phyloP scores from a whole-genome alignment of 2,888 invertebrate species.

The Synanthedon tipuliformis region DNA sequence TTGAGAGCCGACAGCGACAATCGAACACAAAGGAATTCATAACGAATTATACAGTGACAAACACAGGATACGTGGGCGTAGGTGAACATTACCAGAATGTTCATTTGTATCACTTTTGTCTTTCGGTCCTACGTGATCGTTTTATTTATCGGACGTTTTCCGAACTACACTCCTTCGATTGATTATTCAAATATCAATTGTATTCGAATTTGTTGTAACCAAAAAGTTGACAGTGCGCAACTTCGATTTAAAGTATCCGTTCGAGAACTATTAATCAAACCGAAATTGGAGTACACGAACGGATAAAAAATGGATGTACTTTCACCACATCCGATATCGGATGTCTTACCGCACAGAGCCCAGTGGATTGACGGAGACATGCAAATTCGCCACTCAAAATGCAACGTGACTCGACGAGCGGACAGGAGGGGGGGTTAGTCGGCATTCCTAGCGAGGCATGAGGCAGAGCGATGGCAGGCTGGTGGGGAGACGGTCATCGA shows the following conservation, averaged over 20 bases:
- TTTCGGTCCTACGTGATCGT: slow-evolving; percentile 15
- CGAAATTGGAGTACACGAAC: slow-evolving; percentile 13
- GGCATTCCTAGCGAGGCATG: slow-evolving; percentile 48
- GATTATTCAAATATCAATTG: background rate
- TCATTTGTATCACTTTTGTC: slow-evolving; percentile 28
- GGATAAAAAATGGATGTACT: slow-evolving; percentile 22
- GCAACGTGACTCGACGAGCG: slow-evolving; percentile 54
- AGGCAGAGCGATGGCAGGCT: background rate
- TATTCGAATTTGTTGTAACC: background rate
- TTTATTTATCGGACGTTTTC: background rate
- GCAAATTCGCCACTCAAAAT: slow-evolving; percentile 60
- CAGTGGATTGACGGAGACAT: slow-evolving; percentile 31
- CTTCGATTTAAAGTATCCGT: too few species aligned
- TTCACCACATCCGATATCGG: slow-evolving; percentile 24
- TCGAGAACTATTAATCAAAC: slow-evolving; percentile 15
- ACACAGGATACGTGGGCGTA: slow-evolving; percentile 38
- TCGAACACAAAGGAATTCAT: slow-evolving; percentile 55
- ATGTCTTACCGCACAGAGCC: slow-evolving; percentile 17
- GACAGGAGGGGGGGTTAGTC: slow-evolving; percentile 16
- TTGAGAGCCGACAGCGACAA: slow-evolving; percentile 30
- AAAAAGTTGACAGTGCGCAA: background rate
- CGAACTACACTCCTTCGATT: background rate
- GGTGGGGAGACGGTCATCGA: slow-evolving; percentile 43
- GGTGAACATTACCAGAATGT: slow-evolving; percentile 46
- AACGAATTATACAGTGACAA: slow-evolving; percentile 22